These are phyloP conservation scores for Drosophila virilis DNA, from an alignment of 1,140 invertebrate species.

Conservation along the genomic window DNA sequence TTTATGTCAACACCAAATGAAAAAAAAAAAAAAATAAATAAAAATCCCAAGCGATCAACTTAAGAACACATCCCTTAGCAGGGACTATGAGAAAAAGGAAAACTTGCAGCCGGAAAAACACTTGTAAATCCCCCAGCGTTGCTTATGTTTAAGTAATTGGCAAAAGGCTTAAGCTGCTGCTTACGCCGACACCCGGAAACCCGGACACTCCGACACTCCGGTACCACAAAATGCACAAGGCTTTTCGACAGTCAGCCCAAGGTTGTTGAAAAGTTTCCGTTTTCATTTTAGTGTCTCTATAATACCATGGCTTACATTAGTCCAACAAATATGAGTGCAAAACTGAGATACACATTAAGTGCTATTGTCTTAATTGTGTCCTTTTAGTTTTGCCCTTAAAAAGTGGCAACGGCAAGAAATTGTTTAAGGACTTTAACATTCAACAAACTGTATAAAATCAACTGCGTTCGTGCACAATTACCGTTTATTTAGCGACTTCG, in stretches of 20 bases:
- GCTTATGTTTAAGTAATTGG: constrained; percentile 81
- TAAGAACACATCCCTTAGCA: constrained; percentile 25
- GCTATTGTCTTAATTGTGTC: neutral
- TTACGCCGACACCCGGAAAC: constrained; percentile 16
- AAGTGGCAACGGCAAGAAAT: neutral
- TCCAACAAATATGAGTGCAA: constrained; percentile 11
- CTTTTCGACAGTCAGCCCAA: constrained; percentile 44
- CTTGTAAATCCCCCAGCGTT: constrained; percentile 69
- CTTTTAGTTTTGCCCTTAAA: neutral
- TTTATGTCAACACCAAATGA: constrained; percentile 46
- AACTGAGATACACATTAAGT: constrained; percentile 11
- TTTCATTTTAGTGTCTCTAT: neutral
- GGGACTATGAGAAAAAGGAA: constrained; percentile 22
- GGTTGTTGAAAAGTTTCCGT: constrained; percentile 41
- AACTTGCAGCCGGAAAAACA: constrained; percentile 54
- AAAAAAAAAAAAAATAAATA: constrained; percentile 15
- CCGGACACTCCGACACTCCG: neutral
- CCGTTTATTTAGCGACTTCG: constrained; percentile 12
- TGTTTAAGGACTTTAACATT: constrained; percentile 15
- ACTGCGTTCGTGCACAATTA: constrained; percentile 6
- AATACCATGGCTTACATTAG: constrained; percentile 3
- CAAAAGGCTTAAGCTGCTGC: constrained; percentile 67
- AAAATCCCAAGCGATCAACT: constrained; percentile 49
- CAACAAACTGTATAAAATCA: neutral
- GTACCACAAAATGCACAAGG: constrained; percentile 32